Percentiles rank a stretch among this genome's conserved stretches.
phyloP scores from a whole-genome alignment of 2,797 vertebrate genomes.

The Sebastes ruberrimus region DNA sequence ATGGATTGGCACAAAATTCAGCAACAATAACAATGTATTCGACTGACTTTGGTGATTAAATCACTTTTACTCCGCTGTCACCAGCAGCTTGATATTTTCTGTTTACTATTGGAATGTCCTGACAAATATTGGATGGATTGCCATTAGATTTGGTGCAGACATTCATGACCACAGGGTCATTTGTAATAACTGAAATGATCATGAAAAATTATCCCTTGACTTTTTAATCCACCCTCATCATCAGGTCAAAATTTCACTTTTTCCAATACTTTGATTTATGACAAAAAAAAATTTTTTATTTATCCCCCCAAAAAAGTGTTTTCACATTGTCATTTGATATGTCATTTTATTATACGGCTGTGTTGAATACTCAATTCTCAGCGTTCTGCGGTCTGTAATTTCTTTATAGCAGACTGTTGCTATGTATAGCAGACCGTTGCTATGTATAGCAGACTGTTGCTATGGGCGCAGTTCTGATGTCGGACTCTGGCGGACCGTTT shows the following conservation, averaged over 20 bases:
- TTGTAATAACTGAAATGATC: not conserved
- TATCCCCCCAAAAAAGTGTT: no score
- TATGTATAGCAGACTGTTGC: no score
- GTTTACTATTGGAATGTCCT: not conserved
- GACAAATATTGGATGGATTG: not conserved
- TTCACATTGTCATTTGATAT: no score
- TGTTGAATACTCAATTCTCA: no score
- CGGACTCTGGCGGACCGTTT: no score
- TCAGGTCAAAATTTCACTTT: not conserved
- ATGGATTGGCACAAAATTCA: not conserved
- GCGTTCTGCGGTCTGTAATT: no score
- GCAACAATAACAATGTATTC: not conserved
- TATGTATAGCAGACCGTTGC: no score
- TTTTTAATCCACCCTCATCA: not conserved
- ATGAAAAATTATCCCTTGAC: not conserved
- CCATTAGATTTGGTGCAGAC: not conserved
- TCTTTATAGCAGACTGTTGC: no score
- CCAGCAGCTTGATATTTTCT: not conserved
- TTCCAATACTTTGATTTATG: not conserved
- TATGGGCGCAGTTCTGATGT: no score
- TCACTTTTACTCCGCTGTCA: not conserved
- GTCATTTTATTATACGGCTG: no score
- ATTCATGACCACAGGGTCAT: not conserved
- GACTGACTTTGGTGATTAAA: not conserved
- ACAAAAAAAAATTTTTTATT: accelerated